A percentile compares a stretch with the other conserved stretches of the same genome.
Evolutionary conservation across 2,797 vertebrate species (phyloP).

Genomic region (Notolabrus celidotus): DNA sequence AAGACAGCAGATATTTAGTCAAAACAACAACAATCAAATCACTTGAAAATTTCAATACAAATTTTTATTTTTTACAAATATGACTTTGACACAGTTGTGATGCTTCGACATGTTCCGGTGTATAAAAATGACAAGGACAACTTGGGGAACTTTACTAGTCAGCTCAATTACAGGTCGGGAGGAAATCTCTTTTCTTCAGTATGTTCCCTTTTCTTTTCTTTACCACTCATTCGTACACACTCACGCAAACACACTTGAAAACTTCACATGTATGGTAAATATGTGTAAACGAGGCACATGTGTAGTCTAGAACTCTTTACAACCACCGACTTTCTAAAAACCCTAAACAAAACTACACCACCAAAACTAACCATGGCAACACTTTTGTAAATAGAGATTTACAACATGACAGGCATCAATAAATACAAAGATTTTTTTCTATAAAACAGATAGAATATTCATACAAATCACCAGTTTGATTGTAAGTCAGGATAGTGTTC

Average conservation of each 20-base stretch:
- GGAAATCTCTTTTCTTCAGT: constrained; percentile 27
- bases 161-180: constrained; percentile 43
- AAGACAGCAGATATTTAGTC: too few relatives aligned
- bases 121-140: constrained; percentile 71
- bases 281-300: constrained; percentile 74
- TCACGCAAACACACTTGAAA: constrained; percentile 21
- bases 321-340: constrained; percentile 57
- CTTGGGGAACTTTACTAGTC: constrained; percentile 21
- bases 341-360: constrained; percentile 58
- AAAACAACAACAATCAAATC: constrained; percentile 19
- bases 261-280: constrained; percentile 53
- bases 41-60: constrained; percentile 71
- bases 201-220: constrained; percentile 34
- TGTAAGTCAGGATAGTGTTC: constrained; percentile 14
- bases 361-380: constrained; percentile 58
- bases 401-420: constrained; percentile 50
- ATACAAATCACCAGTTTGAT: constrained; percentile 26
- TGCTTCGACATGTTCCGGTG: constrained; percentile 55
- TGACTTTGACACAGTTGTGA: constrained; percentile 70
- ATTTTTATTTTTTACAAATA: constrained; percentile 79
- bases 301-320: constrained; percentile 65
- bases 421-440: constrained; percentile 43
- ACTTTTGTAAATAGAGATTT: constrained; percentile 60
- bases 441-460: constrained; percentile 48
- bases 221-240: constrained; percentile 14